Conservation (phyloP, 2,888 invertebrate species). For the Drosophila robusta region DNA sequence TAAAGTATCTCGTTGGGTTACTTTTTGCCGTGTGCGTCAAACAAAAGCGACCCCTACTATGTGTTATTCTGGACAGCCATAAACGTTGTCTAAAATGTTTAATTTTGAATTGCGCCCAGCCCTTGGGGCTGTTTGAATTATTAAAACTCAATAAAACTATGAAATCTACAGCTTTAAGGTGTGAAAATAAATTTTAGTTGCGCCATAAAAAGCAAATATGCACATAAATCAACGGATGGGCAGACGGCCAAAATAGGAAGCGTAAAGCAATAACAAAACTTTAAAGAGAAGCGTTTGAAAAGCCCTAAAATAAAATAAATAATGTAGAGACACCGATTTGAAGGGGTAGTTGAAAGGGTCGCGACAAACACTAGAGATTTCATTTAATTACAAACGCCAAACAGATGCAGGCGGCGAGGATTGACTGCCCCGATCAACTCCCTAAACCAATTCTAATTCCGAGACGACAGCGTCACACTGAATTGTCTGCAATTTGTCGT, state of each 20-base stretch:
- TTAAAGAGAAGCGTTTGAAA: conserved; percentile 48
- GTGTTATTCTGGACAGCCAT: not conserved
- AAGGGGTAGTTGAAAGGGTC: not conserved
- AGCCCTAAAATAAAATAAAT: conserved; percentile 42
- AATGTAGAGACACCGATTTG: not conserved
- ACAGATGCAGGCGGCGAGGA: conserved; percentile 55
- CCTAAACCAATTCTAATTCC: conserved; percentile 32
- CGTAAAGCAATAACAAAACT: conserved; percentile 27
- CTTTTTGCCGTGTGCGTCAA: conserved; percentile 14
- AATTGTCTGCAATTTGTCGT: conserved; percentile 66
- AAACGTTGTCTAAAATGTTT: conserved; percentile 31
- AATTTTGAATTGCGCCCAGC: conserved; percentile 29
- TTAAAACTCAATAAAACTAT: conserved; percentile 47
- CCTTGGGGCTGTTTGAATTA: conserved; percentile 14
- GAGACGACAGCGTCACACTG: conserved; percentile 47
- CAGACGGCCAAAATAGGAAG: conserved; percentile 27
- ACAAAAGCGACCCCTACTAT: conserved; percentile 7
- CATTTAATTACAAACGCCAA: conserved; percentile 54
- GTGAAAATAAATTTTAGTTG: conserved; percentile 47
- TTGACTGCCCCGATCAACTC: conserved; percentile 5
- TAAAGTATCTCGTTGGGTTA: conserved; percentile 4
- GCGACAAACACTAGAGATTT: conserved; percentile 43
- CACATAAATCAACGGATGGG: conserved; percentile 42
- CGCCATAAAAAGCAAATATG: conserved; percentile 40
- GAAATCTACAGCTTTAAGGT: conserved; percentile 33